phyloP scores from a whole-genome alignment of 2,888 invertebrate genomes.

The Caenorhabditis imperialis region DNA sequence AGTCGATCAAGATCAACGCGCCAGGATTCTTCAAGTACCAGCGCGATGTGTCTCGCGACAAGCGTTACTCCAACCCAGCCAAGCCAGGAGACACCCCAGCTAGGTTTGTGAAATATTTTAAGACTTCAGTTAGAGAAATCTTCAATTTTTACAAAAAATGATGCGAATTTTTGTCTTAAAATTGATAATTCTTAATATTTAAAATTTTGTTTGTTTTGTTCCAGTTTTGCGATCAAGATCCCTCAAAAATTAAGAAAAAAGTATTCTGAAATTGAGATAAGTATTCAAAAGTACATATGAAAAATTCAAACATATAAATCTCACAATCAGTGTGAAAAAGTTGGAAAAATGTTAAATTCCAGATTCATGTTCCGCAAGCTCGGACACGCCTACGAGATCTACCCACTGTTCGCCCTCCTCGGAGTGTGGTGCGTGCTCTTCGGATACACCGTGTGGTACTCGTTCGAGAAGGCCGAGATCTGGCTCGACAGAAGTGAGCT shows the following conservation, averaged over 20 bases:
- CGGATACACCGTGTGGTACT: slow-evolving; percentile 67
- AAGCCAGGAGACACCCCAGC: slow-evolving; percentile 72
- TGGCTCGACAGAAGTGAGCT: slow-evolving; percentile 75
- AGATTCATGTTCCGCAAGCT: slow-evolving; percentile 72
- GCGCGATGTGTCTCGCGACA: slow-evolving; percentile 72
- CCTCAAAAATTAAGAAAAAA: too few relatives aligned
- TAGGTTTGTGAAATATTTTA: too few relatives aligned
- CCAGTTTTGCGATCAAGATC: too few relatives aligned
- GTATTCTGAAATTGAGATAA: too few relatives aligned
- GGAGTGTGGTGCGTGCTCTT: slow-evolving; percentile 69
- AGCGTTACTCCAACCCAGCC: slow-evolving; percentile 69
- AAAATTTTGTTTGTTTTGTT: too few relatives aligned
- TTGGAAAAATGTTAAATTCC: slow-evolving; percentile 20
- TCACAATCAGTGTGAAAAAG: too few relatives aligned
- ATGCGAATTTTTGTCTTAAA: too few relatives aligned
- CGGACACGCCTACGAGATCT: slow-evolving; percentile 75
- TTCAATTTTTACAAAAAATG: too few relatives aligned
- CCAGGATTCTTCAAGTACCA: slow-evolving; percentile 72
- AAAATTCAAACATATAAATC: too few relatives aligned
- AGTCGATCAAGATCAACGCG: slow-evolving; percentile 57
- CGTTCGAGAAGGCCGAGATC: slow-evolving; percentile 73
- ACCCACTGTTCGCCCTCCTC: slow-evolving; percentile 70
- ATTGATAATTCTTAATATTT: too few relatives aligned
- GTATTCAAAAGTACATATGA: too few relatives aligned
- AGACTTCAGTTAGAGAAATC: too few relatives aligned